phyloP scores from a whole-genome alignment of 2,797 vertebrate genomes.

The Chiloscyllium punctatum region DNA sequence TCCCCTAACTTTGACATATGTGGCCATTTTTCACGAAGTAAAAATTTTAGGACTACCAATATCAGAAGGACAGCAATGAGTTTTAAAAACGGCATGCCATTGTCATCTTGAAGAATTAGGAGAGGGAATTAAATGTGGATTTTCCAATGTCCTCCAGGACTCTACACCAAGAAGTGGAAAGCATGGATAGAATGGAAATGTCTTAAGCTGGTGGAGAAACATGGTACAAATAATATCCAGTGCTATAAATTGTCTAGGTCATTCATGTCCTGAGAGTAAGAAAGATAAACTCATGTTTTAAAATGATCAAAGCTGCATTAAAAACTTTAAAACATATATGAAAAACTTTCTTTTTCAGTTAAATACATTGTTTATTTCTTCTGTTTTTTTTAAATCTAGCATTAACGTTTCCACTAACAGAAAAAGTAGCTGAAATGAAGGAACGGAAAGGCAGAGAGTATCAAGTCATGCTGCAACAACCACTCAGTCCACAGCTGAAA shows the following conservation, averaged over 20 bases:
- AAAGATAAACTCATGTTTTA: background rate
- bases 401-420: background rate
- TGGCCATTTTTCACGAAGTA: background rate
- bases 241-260: background rate
- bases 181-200: too few species aligned
- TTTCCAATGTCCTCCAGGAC: background rate
- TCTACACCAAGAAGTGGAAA: too few species aligned
- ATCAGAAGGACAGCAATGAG: background rate
- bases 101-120: background rate
- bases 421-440: background rate
- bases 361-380: background rate
- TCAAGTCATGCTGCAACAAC: background rate
- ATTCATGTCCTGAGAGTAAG: background rate
- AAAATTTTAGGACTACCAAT: background rate
- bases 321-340: background rate
- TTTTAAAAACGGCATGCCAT: background rate
- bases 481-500: slow-evolving; percentile 49
- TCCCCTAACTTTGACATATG: background rate
- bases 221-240: too few species aligned
- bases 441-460: background rate
- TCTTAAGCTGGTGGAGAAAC: too few species aligned
- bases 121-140: background rate
- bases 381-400: background rate
- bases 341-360: background rate
- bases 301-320: background rate